Conservation (phyloP, 2,797 vertebrate species). For the Salmo trutta region DNA sequence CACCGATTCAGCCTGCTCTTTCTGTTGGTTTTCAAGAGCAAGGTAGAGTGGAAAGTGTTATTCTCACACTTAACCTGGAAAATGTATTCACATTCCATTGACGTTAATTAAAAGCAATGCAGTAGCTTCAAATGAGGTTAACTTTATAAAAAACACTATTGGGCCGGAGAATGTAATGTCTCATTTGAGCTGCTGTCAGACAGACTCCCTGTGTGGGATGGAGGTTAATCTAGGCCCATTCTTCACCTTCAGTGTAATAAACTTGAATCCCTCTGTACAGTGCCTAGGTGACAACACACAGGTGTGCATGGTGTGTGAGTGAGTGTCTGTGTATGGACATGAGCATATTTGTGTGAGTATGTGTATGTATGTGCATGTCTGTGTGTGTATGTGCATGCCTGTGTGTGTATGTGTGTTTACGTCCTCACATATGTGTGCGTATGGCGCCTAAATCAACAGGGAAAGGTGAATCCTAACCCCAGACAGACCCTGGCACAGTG, state of each 20-base stretch:
- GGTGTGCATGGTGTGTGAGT: constrained; percentile 35
- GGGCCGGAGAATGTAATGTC: too few species aligned
- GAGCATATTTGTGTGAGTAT: constrained; percentile 17
- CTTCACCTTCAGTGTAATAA: constrained; percentile 50
- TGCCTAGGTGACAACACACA: constrained; percentile 48
- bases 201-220: constrained; percentile 12
- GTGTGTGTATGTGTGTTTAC: constrained; percentile 3
- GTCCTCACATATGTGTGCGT: not conserved
- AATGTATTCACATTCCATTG: not conserved
- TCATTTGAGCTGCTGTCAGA: not conserved
- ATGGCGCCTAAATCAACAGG: not conserved
- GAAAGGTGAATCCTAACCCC: constrained; percentile 1
- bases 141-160: not conserved
- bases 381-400: not conserved
- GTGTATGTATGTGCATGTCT: constrained; percentile 25
- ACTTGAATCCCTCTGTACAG: constrained; percentile 47
- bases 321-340: not conserved
- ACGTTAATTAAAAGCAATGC: not conserved
- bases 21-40: constrained; percentile 30
- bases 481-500: constrained; percentile 11
- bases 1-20: constrained; percentile 43
- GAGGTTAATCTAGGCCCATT: constrained; percentile 35
- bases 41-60: constrained; percentile 30
- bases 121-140: not conserved
- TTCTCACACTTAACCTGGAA: constrained; percentile 28